Evolutionary conservation across 2,113 vertebrate species (phyloP), one percentile per base, ranked within the genome.

Genomic region (Pseudorectes ferrugineus): DNA sequence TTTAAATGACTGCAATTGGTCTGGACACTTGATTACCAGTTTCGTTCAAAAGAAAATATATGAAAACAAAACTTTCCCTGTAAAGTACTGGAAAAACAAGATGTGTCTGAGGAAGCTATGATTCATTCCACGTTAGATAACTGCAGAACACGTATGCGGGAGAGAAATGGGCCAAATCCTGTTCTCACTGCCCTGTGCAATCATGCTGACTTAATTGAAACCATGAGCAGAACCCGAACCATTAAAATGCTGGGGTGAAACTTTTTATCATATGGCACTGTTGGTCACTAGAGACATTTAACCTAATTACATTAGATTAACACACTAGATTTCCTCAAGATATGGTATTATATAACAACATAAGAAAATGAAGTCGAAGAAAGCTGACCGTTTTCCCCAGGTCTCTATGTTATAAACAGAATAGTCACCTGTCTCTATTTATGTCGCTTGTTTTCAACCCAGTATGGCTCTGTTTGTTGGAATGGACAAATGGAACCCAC

Each of bases 301-400:
- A 97, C 95, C 97, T 97, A 97, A 97, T 97, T 97, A 96, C 63
- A 94, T 87, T 95, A 89, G 88, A 97, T 95, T 95, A 96, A 94
- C 86, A 92, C 54, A 87, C 75, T 29, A 95, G 84, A 95, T 95
- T 95, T 94, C 78, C 81, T 91, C 78, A 93, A 96, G 75, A 93
- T 68, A 90, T 13, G 58, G 49, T 71, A 93, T 96, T 95, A 92
- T 79, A 86, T 79, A 95, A 96, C 28, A 73, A 70, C 51, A 38
- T n/a, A 31, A 66, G 80, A 82, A 92, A 81, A 85, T 28, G 31
- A 96, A 96, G 62, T 68, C n/a, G 63, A 93, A 86, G 85, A 70
- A 89, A 80, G 77, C 43, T 89, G 76, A 83, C 58, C 0, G 2
- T 90, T 94, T 94, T 62, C 79, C 58, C 62, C 54, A 82, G 52